Evolutionary conservation across 1,140 invertebrate genomes (phyloP), one percentile per base, ranked within the genome.

Genomic region (Nylanderia fulva): DNA sequence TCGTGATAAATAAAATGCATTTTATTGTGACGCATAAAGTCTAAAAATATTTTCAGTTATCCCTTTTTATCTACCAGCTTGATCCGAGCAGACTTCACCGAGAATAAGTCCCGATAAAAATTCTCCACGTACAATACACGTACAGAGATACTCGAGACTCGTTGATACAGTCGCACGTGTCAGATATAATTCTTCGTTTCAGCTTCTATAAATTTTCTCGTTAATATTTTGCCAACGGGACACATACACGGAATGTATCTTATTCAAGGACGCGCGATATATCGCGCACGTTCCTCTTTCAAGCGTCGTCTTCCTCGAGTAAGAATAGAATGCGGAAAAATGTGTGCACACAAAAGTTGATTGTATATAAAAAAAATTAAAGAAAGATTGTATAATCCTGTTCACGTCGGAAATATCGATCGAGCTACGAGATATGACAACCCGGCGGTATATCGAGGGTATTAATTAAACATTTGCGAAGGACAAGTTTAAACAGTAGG

Each of bases 381-480:
- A 42, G 15, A 9, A 74, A 60, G 36, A 36, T 74, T 15, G 11
- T 15, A 13, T 8, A 4, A 24, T 60, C 5, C 27, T 27, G 45
- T 74, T 72, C 11, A 1, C 18, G 9, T 60, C 1, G 66, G 33
- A 68, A 85, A 88, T 68, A 39, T 68, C 39, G 45, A 75, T 85
- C 68, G 58, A 72, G 64, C 27, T 85, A 75, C 27, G 15, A 60
- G 56, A 79, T 39, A 39, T 13, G 56, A 1, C 3, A 13, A 24
- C 36, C 21, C 6, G 45, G 21, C 18, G 42, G 6, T 56, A 24
- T 48, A 63, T 60, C 54, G 33, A 64, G 45, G 0, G 58, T 54
- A 90, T 92, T 92, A 91, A 92, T 91, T 90, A 91, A 91, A 84
- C 84, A 86, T 48, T 77, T 56, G 63, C 42, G 60, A 79, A 76